Percentiles rank a stretch among this genome's conserved stretches.
phyloP scores from a whole-genome alignment of 1,140 invertebrate species.

The Rhizoglyphus robini region DNA sequence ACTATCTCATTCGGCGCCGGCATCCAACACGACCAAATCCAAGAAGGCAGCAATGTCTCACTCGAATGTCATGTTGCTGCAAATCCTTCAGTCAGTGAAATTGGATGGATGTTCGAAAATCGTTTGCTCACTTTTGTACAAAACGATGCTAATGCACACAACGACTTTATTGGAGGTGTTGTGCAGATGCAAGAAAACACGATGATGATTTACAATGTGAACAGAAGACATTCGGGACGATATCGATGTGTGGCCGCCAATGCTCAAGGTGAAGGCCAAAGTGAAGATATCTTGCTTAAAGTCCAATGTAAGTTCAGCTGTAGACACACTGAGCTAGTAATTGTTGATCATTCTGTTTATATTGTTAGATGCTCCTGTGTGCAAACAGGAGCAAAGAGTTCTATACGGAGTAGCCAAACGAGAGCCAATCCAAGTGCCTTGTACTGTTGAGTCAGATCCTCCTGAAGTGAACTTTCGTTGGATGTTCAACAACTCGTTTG shows the following conservation, averaged over 20 bases:
- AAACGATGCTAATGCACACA: too few relatives aligned
- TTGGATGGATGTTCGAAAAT: conserved; percentile 64
- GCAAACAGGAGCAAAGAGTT: conserved; percentile 24
- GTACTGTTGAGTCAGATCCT: conserved; percentile 29
- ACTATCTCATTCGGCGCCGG: conserved; percentile 64
- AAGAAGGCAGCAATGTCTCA: conserved; percentile 63
- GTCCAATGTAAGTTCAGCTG: conserved; percentile 29
- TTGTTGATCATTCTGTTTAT: background rate
- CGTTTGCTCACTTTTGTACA: background rate
- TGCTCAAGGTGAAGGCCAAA: conserved; percentile 26
- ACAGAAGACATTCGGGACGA: conserved; percentile 23
- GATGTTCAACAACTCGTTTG: conserved; percentile 27
- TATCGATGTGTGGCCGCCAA: conserved; percentile 26
- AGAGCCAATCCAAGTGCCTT: conserved; percentile 28
- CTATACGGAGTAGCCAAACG: conserved; percentile 27
- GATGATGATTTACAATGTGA: conserved; percentile 24
- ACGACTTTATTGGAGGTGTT: background rate
- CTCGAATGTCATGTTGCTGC: conserved; percentile 75
- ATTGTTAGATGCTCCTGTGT: conserved; percentile 27
- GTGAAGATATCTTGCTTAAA: conserved; percentile 24
- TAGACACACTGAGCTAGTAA: too few relatives aligned
- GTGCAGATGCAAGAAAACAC: conserved; percentile 20
- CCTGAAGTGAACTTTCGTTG: conserved; percentile 28
- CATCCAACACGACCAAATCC: conserved; percentile 60
- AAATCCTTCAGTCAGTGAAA: conserved; percentile 61